phyloP scores from a whole-genome alignment of 30 jellyfish, hydroid and myxozoan genomes.

The Rhopilema esculentum region DNA sequence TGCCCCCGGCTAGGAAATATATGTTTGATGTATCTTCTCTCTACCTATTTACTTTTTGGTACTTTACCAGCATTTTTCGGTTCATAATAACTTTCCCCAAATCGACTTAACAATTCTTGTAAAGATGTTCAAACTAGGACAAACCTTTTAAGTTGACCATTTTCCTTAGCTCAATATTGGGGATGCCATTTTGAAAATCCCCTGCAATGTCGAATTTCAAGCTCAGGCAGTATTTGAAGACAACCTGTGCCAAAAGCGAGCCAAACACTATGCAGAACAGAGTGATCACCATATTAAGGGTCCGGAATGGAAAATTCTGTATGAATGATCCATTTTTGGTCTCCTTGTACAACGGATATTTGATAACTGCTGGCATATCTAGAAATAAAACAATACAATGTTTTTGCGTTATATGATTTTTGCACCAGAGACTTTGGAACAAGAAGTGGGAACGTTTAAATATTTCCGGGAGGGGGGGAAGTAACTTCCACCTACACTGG shows the following conservation, averaged over 20 bases:
- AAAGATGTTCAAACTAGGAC: background rate
- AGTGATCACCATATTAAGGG: constrained; percentile 86
- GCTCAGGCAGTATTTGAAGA: constrained; percentile 47
- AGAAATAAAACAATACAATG: constrained; percentile 5
- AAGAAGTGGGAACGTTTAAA: too few species aligned
- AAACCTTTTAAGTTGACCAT: constrained; percentile 56
- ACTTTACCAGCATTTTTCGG: too few species aligned
- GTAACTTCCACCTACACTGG: too few species aligned
- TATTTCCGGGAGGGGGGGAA: too few species aligned
- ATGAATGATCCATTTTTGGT: constrained; percentile 13
- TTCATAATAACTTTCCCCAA: too few species aligned
- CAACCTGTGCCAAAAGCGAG: constrained; percentile 59
- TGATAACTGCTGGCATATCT: constrained; percentile 87
- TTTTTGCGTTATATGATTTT: too few species aligned
- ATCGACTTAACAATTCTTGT: too few species aligned
- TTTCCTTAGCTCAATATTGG: constrained; percentile 18
- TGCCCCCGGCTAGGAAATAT: too few species aligned
- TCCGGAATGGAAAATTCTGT: constrained; percentile 95
- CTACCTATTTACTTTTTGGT: too few species aligned
- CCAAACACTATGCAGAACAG: constrained; percentile 62
- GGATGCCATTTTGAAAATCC: constrained; percentile 61
- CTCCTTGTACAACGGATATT: constrained; percentile 75
- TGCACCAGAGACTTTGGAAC: too few species aligned
- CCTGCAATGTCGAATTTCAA: constrained; percentile 62
- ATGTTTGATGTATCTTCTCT: too few species aligned